Evolutionary conservation across 2,797 vertebrate genomes (phyloP), one percentile per base, ranked within the genome.

Genomic region (Vespertilio murinus): DNA sequence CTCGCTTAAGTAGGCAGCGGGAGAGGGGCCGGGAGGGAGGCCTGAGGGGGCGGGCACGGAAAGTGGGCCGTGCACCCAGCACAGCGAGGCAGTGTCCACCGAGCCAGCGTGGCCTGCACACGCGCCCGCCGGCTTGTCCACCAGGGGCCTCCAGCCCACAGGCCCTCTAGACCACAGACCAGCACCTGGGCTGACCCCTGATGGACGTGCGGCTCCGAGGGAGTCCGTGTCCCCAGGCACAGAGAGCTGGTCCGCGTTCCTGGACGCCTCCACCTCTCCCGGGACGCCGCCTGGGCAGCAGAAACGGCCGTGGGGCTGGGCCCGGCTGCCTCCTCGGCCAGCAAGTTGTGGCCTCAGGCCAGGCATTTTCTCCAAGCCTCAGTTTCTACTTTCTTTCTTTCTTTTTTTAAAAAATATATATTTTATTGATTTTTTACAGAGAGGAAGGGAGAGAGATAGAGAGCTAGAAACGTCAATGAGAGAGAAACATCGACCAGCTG

Each of bases 1-100:
- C 93, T 64, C 78, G 83, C 71, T 97, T 97, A 97, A 97, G 96
- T 97, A 97, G 90, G 88, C 92, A 59, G 83, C 33, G 61, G 78
- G 83, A 96, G 54, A 25, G 7, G 83, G 94, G 94, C 75, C 79
- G 92, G 94, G 59, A 10, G 92, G 94, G 59, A 10, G 73, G 73
- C 67, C 67, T 33, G n/a, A 35, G 33, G 75, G 92, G 84, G 54
- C 1, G 14, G 84, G 88, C 90, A 83, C 69, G 95, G 96, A 96
- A 95, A 97, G 89, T 95, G 96, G 93, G 85, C 93, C 23, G 5
- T 95, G 96, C 71, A 96, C 56, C 92, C 78, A 96, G 91, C 70
- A 97, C 96, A 97, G 95, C 89, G 52, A 56, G 88, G 87, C 93
- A 96, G 84, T 96, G 93, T 96, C 88, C 18, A 3, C 0, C 3